Base-by-base conservation (phyloP, 2,113 vertebrate genomes). In the Electrona antarctica region DNA sequence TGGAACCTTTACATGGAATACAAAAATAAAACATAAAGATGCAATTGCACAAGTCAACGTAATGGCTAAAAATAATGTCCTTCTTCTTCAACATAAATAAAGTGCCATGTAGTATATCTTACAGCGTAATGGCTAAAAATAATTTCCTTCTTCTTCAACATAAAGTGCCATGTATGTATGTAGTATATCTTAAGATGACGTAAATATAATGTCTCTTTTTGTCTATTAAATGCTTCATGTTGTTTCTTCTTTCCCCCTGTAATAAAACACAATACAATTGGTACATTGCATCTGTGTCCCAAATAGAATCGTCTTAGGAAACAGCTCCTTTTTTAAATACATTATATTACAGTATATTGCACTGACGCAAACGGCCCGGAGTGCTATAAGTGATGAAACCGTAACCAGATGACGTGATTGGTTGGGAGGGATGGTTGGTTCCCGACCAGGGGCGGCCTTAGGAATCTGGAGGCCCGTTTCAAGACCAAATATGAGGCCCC, bases 141-240 rank as follows among this genome's bases (percentile, higher is more conserved):
- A 55, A 61, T 58, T 3, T 33, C 21, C 8, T 21, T 21, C 8
- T 33, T 62, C 50, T 64, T 21, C 21, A 69, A 72, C 67, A 65
- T 88, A 81, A 91, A 91, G 86, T 86, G 88, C 87, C 84, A 69
- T 72, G n/a, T n/a, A n/a, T n/a, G n/a, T n/a, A n/a, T n/a, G 77
- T 81, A 64, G 48, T 28, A 75, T 65, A 55, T 63, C 57, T 33
- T 50, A 59, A 59, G 8, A 33, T 29, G 8, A 59, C n/a, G 33
- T 29, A 28, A 29, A 11, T 29, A 54, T 13, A 3, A 54, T 13
- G 3, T 41, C 3, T 41, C 9, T 54, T 12, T 54, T 54, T 54
- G 56, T 72, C 64, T 14, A 15, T 59, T 4, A 57, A 21, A 49
- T 58, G 56, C 56, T 72, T 14, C 10, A 62, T 7, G 49, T 49